Percentiles rank a stretch among this genome's conserved stretches.
These are phyloP conservation scores for Vimba vimba DNA, from an alignment of 2,113 vertebrate species.

Conservation along the genomic window DNA sequence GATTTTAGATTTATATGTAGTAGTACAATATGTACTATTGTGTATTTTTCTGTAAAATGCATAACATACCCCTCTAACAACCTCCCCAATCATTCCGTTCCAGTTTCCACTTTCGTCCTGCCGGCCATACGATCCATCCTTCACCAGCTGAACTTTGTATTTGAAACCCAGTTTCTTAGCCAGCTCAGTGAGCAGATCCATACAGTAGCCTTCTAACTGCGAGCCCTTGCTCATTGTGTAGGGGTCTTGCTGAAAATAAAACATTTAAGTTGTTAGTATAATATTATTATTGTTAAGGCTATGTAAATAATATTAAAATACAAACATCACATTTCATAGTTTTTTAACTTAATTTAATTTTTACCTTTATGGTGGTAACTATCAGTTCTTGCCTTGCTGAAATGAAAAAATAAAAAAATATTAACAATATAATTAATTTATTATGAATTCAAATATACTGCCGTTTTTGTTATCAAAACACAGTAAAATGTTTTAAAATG, in stretches of 20 bases:
- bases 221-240: conserved; percentile 77
- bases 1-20: neutral
- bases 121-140: conserved; percentile 78
- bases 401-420: neutral
- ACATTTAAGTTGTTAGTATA: neutral
- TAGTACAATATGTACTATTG: neutral
- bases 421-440: neutral
- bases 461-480: neutral
- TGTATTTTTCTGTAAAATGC: neutral
- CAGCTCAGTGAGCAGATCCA: conserved; percentile 82
- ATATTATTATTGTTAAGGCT: neutral
- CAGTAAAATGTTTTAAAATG: neutral
- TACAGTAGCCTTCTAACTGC: conserved; percentile 85
- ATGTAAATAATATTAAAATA: neutral
- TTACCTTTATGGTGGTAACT: conserved; percentile 54
- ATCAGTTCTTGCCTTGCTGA: conserved; percentile 48
- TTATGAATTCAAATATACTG: neutral
- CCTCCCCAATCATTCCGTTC: conserved; percentile 88
- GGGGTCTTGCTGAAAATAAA: conserved; percentile 80
- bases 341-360: neutral
- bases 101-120: conserved; percentile 78
- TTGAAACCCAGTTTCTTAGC: conserved; percentile 81
- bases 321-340: neutral
- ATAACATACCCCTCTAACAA: conserved; percentile 77
- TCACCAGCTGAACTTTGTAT: conserved; percentile 82